phyloP scores from a whole-genome alignment of 2,113 vertebrate genomes.

The Cebidichthys violaceus region DNA sequence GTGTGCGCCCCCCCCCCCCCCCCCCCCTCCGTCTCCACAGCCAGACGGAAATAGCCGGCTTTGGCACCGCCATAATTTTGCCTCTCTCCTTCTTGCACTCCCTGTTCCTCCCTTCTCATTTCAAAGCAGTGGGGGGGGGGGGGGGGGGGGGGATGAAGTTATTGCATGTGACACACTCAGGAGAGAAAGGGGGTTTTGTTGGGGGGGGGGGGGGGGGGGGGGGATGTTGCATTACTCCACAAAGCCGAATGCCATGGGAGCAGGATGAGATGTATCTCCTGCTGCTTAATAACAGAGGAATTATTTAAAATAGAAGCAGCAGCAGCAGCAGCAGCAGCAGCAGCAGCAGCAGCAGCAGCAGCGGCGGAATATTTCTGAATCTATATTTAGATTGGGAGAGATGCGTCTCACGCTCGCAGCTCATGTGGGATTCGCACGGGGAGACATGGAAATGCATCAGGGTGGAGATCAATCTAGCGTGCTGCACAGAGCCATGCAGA shows the following conservation, averaged over 20 bases:
- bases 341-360: conserved; percentile 55
- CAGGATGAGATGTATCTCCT: conserved; percentile 61
- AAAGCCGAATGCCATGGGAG: conserved; percentile 56
- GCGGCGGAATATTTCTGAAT: conserved; percentile 69
- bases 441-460: conserved; percentile 64
- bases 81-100: conserved; percentile 44
- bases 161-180: conserved; percentile 74
- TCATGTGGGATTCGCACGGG: conserved; percentile 54
- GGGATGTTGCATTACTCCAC: conserved; percentile 21
- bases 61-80: conserved; percentile 48
- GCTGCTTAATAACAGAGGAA: conserved; percentile 75
- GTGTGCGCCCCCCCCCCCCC: conserved; percentile 7
- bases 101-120: conserved; percentile 44
- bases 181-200: conserved; percentile 12
- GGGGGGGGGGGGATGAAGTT: conserved; percentile 42
- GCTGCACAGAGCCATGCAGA: conserved; percentile 25
- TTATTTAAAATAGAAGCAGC: conserved; percentile 77
- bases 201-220: too few species aligned
- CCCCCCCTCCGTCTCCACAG: conserved; percentile 38
- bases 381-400: conserved; percentile 82
- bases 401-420: conserved; percentile 67
- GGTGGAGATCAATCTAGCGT: conserved; percentile 63
- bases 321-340: conserved; percentile 57
- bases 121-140: neutral
- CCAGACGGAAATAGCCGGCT: conserved; percentile 61